Percentiles rank a stretch among this genome's conserved stretches.
Evolutionary conservation across 2,888 invertebrate species (phyloP).

Genomic region (Tiphia femorata): DNA sequence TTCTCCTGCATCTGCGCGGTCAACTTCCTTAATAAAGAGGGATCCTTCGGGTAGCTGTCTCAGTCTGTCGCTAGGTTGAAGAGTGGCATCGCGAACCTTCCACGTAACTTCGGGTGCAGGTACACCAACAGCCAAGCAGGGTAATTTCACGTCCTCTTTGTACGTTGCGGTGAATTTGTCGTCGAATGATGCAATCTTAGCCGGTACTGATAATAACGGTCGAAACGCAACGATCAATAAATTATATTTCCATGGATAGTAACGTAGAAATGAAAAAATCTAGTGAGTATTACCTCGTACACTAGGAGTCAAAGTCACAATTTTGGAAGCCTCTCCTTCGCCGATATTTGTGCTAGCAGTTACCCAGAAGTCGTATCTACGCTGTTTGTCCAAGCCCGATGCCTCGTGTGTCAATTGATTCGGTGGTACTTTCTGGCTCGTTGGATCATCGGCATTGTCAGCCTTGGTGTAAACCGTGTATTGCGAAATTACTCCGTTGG

Average conservation of each 20-base stretch:
- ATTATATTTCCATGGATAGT: not conserved
- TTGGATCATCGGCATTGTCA: constrained; percentile 76
- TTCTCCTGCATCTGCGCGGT: constrained; percentile 91
- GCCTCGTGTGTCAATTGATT: constrained; percentile 91
- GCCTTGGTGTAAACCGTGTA: constrained; percentile 92
- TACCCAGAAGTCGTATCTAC: constrained; percentile 94
- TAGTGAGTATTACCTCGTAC: constrained; percentile 76
- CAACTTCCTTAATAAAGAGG: constrained; percentile 89
- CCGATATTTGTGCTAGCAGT: constrained; percentile 95
- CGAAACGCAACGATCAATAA: not conserved
- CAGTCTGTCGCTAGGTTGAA: constrained; percentile 85
- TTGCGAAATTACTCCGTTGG: constrained; percentile 93
- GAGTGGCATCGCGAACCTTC: constrained; percentile 82
- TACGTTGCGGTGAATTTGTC: constrained; percentile 93
- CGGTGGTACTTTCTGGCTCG: constrained; percentile 83
- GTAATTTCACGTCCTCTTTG: constrained; percentile 91
- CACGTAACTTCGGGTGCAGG: constrained; percentile 91
- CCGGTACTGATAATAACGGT: no score
- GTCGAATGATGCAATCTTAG: constrained; percentile 95
- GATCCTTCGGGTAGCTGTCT: constrained; percentile 91
- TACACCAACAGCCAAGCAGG: constrained; percentile 92
- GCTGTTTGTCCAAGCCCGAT: constrained; percentile 83
- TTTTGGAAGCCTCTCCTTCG: constrained; percentile 91
- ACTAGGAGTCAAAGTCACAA: constrained; percentile 87
- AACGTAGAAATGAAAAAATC: no score